Evolutionary conservation across 2,888 invertebrate species (phyloP).

Genomic region (Pinctada fucata): DNA sequence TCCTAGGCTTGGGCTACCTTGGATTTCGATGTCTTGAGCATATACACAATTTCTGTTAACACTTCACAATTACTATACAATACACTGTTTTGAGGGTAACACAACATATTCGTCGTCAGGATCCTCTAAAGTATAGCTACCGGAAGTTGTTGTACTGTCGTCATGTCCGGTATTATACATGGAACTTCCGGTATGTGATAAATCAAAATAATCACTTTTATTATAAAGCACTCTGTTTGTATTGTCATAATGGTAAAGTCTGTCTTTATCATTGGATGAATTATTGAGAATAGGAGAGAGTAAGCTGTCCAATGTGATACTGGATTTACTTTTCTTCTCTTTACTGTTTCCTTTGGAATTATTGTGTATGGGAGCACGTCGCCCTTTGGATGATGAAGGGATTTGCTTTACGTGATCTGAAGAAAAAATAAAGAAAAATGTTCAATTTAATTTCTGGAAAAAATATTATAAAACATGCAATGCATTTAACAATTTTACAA

Average conservation of each 20-base stretch:
- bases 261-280: neutral
- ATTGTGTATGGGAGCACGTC: neutral
- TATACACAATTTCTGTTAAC: too few relatives aligned
- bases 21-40: too few relatives aligned
- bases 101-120: conserved; percentile 45
- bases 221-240: neutral
- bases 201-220: neutral
- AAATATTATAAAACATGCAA: too few relatives aligned
- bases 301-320: neutral
- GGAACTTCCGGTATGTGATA: conserved; percentile 29
- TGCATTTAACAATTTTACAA: too few relatives aligned
- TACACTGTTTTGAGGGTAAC: conserved; percentile 35
- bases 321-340: conserved; percentile 3
- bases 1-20: too few relatives aligned
- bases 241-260: conserved; percentile 1
- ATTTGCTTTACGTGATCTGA: conserved; percentile 3
- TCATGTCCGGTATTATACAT: conserved; percentile 42
- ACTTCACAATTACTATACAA: conserved; percentile 20
- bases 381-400: neutral
- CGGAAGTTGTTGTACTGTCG: conserved; percentile 60
- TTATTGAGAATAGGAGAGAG: neutral
- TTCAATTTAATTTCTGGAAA: neutral
- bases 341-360: neutral
- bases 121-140: conserved; percentile 57
- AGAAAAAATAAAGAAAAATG: neutral